These are phyloP conservation scores for Liparis tanakae DNA, from an alignment of 2,797 vertebrate species.

Conservation along the genomic window DNA sequence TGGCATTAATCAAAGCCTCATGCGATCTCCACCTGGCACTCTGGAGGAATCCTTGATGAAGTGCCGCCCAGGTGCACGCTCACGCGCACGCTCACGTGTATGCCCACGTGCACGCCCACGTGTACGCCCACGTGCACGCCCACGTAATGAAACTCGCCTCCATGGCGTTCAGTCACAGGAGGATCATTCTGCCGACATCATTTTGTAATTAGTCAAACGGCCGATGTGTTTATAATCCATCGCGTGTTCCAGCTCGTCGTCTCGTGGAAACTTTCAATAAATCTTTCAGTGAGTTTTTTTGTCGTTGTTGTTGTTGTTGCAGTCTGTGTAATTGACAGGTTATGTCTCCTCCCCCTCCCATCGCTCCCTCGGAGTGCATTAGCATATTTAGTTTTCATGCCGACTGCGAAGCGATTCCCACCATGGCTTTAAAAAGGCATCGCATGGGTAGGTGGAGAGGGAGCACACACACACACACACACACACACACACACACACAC, in stretches of 20 bases:
- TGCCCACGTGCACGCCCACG: slow-evolving; percentile 23
- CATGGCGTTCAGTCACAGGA: slow-evolving; percentile 36
- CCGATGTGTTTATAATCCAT: slow-evolving; percentile 48
- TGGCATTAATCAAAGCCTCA: slow-evolving; percentile 46
- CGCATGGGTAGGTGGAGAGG: slow-evolving; percentile 58
- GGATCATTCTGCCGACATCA: slow-evolving; percentile 46
- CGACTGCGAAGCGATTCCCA: slow-evolving; percentile 69
- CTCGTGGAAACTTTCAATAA: slow-evolving; percentile 58
- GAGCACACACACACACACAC: slow-evolving; percentile 6
- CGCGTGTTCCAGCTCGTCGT: slow-evolving; percentile 44
- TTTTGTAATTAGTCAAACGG: slow-evolving; percentile 58
- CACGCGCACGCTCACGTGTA: slow-evolving; percentile 27
- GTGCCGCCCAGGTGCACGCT: background rate
- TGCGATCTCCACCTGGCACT: slow-evolving; percentile 50
- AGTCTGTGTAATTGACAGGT: slow-evolving; percentile 72
- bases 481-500: slow-evolving; percentile 5
- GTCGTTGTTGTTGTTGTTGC: background rate
- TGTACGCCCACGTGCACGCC: slow-evolving; percentile 23
- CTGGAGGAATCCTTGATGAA: slow-evolving; percentile 54
- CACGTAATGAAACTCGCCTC: slow-evolving; percentile 40
- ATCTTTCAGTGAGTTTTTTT: slow-evolving; percentile 60
- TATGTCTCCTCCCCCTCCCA: slow-evolving; percentile 64
- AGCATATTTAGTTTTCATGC: slow-evolving; percentile 70
- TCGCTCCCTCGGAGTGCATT: slow-evolving; percentile 64
- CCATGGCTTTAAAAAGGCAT: slow-evolving; percentile 69